Evolutionary conservation across 2,113 vertebrate genomes (phyloP), one percentile per base, ranked within the genome.

Genomic region (Sinocyclocheilus maitianheensis): DNA sequence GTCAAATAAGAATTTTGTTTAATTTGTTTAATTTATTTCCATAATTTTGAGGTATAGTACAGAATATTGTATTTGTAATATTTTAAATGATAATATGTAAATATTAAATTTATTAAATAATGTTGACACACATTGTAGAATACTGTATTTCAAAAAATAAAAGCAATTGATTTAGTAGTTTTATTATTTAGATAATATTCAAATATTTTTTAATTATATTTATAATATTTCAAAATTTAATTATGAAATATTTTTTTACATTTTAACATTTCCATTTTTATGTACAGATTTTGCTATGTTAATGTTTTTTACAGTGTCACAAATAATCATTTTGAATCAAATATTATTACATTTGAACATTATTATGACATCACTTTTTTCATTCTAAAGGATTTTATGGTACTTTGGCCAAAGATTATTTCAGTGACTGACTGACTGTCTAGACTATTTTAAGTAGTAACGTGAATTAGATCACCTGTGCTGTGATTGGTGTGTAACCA

Each of bases 311-410:
- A 26, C 34, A 26, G 18, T 3, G 7, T 46, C 20, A 80, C 8
- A 46, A 13, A 72, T 43, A 40, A 72, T 43, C 9, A 24, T 63
- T 63, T 63, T 24, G 5, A 51, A 5, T 43, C 2, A 22, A 78
- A 34, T 34, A 2, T 37, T 20, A 37, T 10, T 4, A 60, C 34
- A 40, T 62, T 79, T 43, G 51, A 14, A 77, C 30, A 7, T 62
- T 40, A 79, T 62, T 40, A 79, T 79, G 55, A 40, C 6, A 40
- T 60, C 76, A 22, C 30, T 46, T 63, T 81, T 63, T 37, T 63
- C 34, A 46, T 81, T 13, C 7, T 55, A 79, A 79, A 62, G 77
- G 30, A 60, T 37, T 58, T 37, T 78, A 58, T 58, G 16, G 18
- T 58, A 58, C 55, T 58, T 58, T 58, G 53, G 20, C 20, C 55